Conservation (phyloP, 2,797 vertebrate genomes). For the Taeniopygia guttata region DNA sequence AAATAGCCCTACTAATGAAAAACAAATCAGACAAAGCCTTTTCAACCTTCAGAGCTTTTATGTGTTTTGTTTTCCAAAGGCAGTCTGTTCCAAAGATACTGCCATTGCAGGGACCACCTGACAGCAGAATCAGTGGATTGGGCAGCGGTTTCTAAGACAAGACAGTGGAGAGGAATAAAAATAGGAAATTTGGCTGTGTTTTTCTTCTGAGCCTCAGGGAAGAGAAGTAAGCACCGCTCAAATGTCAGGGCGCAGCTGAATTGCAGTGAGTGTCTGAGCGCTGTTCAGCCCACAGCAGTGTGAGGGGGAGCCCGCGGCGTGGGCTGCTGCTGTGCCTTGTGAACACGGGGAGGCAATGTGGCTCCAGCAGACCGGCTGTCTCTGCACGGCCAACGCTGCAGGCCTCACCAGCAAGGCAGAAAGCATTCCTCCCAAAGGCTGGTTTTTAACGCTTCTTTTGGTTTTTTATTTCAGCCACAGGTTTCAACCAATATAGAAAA, state of each 20-base stretch:
- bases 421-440: neutral
- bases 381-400: neutral
- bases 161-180: neutral
- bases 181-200: neutral
- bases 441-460: neutral
- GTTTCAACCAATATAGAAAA: neutral
- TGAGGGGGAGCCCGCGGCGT: neutral
- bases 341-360: constrained; percentile 32
- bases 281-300: neutral
- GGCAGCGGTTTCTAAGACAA: neutral
- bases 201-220: neutral
- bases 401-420: neutral
- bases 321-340: neutral
- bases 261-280: neutral
- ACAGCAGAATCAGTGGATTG: neutral
- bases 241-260: neutral
- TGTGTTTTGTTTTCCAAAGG: neutral
- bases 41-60: constrained; percentile 46
- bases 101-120: neutral
- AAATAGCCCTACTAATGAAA: constrained; percentile 33
- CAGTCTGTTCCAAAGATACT: neutral
- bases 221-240: neutral
- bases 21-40: constrained; percentile 51
- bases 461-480: neutral
- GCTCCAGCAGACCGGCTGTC: neutral